Percentiles rank a stretch among this genome's conserved stretches.
Conservation (phyloP, 2,113 vertebrate species). For the Abramis brama region DNA sequence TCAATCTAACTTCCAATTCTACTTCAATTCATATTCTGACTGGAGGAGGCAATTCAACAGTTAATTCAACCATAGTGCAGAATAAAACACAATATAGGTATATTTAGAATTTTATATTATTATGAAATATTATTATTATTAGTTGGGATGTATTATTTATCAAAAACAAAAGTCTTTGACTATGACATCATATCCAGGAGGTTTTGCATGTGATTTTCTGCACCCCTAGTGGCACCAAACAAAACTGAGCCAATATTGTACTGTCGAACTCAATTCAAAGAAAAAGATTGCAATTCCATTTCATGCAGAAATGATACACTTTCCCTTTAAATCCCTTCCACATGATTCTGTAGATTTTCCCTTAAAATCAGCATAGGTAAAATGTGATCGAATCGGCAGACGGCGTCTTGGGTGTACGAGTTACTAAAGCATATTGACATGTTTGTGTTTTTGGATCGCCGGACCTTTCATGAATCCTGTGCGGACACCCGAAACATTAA, state of each 20-base stretch:
- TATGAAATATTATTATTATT: neutral
- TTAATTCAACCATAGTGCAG: too few species aligned
- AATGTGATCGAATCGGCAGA: neutral
- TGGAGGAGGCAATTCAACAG: too few species aligned
- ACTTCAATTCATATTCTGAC: neutral
- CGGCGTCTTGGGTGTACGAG: neutral
- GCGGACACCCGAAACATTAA: neutral
- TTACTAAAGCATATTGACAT: neutral
- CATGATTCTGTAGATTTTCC: neutral
- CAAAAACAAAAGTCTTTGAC: neutral
- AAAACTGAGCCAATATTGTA: neutral
- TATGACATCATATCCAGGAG: neutral
- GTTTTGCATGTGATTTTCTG: neutral
- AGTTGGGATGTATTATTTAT: neutral
- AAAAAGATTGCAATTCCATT: neutral
- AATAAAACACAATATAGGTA: too few species aligned
- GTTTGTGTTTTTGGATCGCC: neutral
- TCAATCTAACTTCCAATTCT: neutral
- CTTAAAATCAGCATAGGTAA: neutral
- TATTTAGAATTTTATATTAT: neutral
- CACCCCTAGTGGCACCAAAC: neutral
- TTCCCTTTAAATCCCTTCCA: neutral
- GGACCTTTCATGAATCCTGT: neutral
- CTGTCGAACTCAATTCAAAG: neutral
- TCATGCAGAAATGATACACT: neutral